Conservation (phyloP, 2,888 invertebrate species). For the Eledone cirrhosa region DNA sequence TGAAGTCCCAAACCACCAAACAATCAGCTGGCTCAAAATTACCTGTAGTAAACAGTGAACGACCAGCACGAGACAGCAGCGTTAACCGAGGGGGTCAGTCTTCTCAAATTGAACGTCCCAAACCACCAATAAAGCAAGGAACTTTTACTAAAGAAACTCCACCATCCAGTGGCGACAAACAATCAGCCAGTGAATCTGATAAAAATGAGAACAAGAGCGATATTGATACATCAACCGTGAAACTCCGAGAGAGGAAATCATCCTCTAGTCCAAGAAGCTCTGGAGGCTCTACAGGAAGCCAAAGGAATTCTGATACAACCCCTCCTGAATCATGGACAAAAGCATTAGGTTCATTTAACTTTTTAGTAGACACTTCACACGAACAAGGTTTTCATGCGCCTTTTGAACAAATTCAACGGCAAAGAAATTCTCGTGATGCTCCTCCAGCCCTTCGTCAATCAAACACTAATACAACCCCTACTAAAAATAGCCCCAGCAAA, state of each 20-base stretch:
- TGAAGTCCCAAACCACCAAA: conserved; percentile 30
- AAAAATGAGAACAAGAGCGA: conserved; percentile 18
- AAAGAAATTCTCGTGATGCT: conserved; percentile 37
- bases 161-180: conserved; percentile 46
- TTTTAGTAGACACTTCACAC: conserved; percentile 38
- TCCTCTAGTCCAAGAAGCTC: conserved; percentile 39
- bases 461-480: neutral
- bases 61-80: conserved; percentile 31
- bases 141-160: conserved; percentile 87
- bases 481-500: neutral
- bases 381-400: conserved; percentile 36
- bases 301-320: conserved; percentile 35
- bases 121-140: conserved; percentile 78
- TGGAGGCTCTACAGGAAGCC: conserved; percentile 37
- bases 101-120: conserved; percentile 45
- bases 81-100: conserved; percentile 32
- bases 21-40: conserved; percentile 1
- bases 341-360: conserved; percentile 48
- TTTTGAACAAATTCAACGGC: conserved; percentile 40
- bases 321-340: conserved; percentile 49
- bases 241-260: conserved; percentile 39
- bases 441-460: conserved; percentile 33
- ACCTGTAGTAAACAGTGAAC: conserved; percentile 6
- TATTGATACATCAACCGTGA: conserved; percentile 29
- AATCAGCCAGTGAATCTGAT: conserved; percentile 34